Evolutionary conservation across 2,888 invertebrate genomes (phyloP).

Genomic region (Yponomeuta cagnagella): DNA sequence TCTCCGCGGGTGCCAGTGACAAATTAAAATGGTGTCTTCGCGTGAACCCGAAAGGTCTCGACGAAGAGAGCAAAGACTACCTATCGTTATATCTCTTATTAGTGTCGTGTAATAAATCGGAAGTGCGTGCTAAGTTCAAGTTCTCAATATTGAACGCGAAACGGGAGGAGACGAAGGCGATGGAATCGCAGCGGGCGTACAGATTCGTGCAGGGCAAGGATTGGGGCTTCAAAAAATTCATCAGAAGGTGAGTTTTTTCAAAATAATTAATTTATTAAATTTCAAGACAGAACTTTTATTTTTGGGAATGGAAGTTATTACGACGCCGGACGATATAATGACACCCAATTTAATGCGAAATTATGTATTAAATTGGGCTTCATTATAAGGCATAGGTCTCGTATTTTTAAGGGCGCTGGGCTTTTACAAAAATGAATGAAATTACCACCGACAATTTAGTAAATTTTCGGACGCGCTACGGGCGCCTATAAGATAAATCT

Average conservation of each 20-base stretch:
- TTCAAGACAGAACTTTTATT: too few species aligned
- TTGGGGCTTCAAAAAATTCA: constrained; percentile 99
- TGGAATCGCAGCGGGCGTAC: constrained; percentile 98
- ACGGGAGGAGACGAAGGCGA: constrained; percentile 99
- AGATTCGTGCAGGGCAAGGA: constrained; percentile 99
- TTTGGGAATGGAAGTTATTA: neutral
- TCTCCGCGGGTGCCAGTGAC: constrained; percentile 99
- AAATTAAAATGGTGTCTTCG: constrained; percentile 99
- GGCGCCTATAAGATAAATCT: too few species aligned
- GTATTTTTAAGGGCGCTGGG: too few species aligned
- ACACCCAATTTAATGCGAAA: too few species aligned
- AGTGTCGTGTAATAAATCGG: constrained; percentile 99
- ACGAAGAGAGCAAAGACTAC: constrained; percentile 99
- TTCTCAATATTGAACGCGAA: constrained; percentile 99
- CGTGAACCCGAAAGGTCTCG: constrained; percentile 99
- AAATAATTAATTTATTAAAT: too few species aligned
- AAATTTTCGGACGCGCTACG: too few species aligned
- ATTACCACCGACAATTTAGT: too few species aligned
- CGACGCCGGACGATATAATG: too few species aligned
- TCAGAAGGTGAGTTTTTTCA: constrained; percentile 77
- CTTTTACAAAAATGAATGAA: too few species aligned
- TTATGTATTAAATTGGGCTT: too few species aligned
- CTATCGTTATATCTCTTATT: constrained; percentile 98
- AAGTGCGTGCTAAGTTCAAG: constrained; percentile 99
- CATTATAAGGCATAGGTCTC: too few species aligned